Conservation (phyloP, 2,113 vertebrate genomes). For the Amia ocellicauda region DNA sequence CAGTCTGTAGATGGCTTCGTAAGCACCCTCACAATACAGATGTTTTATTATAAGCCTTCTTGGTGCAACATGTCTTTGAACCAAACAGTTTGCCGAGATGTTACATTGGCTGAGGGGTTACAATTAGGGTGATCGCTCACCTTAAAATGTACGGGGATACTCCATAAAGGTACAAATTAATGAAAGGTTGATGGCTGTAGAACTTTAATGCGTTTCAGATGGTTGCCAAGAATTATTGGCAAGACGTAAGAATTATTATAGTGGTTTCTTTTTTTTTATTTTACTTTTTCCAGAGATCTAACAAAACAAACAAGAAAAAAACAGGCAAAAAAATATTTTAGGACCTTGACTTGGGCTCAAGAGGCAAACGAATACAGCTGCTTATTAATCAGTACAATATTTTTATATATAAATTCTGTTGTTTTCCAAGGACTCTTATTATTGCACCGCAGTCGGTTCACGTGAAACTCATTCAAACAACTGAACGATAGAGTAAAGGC, state of each 20-base stretch:
- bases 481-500: slow-evolving; percentile 12
- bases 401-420: slow-evolving; percentile 4
- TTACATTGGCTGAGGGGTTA: neutral
- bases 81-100: slow-evolving; percentile 2
- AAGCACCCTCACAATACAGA: neutral
- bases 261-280: neutral
- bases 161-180: neutral
- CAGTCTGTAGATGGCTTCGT: slow-evolving; percentile 8
- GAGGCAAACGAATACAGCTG: neutral
- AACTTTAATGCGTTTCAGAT: neutral
- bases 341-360: neutral
- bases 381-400: slow-evolving; percentile 12
- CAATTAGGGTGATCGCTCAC: neutral
- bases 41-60: slow-evolving; percentile 10
- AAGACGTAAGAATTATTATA: neutral
- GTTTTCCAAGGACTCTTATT: slow-evolving; percentile 8
- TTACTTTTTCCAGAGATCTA: neutral
- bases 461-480: slow-evolving; percentile 17
- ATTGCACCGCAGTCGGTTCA: slow-evolving; percentile 2
- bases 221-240: slow-evolving; percentile 3
- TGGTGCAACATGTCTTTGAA: neutral
- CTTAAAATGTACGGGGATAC: neutral
- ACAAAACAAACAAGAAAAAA: neutral
- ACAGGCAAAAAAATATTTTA: neutral
- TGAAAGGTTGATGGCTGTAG: slow-evolving; percentile 10